phyloP scores from a whole-genome alignment of 2,888 invertebrate genomes.

The Tyria jacobaeae region DNA sequence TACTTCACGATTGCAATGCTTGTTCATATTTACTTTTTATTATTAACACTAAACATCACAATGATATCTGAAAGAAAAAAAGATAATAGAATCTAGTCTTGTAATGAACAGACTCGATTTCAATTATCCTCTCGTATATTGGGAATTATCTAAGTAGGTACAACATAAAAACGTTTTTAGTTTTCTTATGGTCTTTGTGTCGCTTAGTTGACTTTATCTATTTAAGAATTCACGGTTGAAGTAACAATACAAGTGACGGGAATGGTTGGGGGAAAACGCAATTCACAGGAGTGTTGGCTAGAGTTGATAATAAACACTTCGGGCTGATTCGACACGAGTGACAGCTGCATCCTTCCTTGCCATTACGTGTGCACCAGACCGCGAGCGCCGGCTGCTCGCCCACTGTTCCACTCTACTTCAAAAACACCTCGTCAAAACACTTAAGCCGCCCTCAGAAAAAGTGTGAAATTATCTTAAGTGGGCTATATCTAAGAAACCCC shows the following conservation, averaged over 20 bases:
- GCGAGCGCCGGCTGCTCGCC: slow-evolving; percentile 49
- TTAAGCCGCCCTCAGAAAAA: slow-evolving; percentile 71
- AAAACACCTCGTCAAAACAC: slow-evolving; percentile 72
- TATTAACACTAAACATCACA: background rate
- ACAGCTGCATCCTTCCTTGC: slow-evolving; percentile 68
- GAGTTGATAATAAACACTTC: slow-evolving; percentile 70
- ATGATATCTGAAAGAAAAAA: too few species aligned
- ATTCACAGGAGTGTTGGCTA: slow-evolving; percentile 38
- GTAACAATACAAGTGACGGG: slow-evolving; percentile 63
- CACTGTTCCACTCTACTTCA: slow-evolving; percentile 51
- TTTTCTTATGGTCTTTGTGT: slow-evolving; percentile 37
- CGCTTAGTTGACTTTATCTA: slow-evolving; percentile 50
- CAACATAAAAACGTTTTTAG: slow-evolving; percentile 27
- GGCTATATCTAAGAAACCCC: slow-evolving; percentile 73
- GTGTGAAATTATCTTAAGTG: slow-evolving; percentile 85
- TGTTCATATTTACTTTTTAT: background rate
- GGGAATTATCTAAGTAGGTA: slow-evolving; percentile 32
- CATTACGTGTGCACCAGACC: slow-evolving; percentile 59
- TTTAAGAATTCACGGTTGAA: slow-evolving; percentile 71
- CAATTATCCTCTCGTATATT: slow-evolving; percentile 32
- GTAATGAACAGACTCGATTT: slow-evolving; percentile 17
- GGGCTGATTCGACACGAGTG: slow-evolving; percentile 73
- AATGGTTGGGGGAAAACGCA: slow-evolving; percentile 45
- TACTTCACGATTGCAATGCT: too few species aligned
- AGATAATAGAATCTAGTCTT: too few species aligned